Evolutionary conservation across 2,888 invertebrate genomes (phyloP).

Genomic region (Arge pagana): DNA sequence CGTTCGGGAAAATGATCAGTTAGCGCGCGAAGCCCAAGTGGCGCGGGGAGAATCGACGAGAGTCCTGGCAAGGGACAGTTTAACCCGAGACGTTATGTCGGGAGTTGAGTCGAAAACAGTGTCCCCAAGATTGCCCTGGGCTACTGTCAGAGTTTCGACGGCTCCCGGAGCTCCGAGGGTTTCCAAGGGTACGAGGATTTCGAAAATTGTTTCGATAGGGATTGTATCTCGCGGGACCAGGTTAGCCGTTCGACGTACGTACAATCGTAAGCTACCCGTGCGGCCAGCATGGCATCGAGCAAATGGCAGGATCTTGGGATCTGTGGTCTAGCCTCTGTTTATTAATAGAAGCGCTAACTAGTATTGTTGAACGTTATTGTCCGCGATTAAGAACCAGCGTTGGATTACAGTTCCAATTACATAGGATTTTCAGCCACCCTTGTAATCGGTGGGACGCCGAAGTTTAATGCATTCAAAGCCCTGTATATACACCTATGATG

Average conservation of each 20-base stretch:
- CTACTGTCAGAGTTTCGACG: slow-evolving; percentile 11
- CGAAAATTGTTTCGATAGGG: slow-evolving; percentile 19
- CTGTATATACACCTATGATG: too few relatives aligned
- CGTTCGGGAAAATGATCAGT: background rate
- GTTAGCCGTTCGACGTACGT: background rate
- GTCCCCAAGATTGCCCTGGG: slow-evolving; percentile 18
- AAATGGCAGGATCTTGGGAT: slow-evolving; percentile 20
- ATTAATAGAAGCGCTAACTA: slow-evolving; percentile 14
- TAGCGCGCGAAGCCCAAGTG: background rate
- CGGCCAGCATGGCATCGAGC: background rate
- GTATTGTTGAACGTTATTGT: slow-evolving; percentile 20
- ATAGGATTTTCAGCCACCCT: slow-evolving; percentile 12
- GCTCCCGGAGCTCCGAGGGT: slow-evolving; percentile 13
- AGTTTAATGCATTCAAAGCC: too few relatives aligned
- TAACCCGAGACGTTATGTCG: slow-evolving; percentile 23
- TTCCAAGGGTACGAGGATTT: slow-evolving; percentile 17
- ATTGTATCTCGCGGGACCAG: slow-evolving; percentile 4
- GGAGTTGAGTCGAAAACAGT: slow-evolving; percentile 24
- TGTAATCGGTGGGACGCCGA: too few relatives aligned
- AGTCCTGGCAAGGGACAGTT: slow-evolving; percentile 22
- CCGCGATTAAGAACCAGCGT: slow-evolving; percentile 17
- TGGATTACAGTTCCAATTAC: slow-evolving; percentile 22
- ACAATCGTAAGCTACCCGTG: background rate
- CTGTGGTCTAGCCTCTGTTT: slow-evolving; percentile 16
- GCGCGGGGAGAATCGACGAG: slow-evolving; percentile 12